These are phyloP conservation scores for Malacoraja senta DNA, from an alignment of 2,797 vertebrate genomes.

Conservation along the genomic window DNA sequence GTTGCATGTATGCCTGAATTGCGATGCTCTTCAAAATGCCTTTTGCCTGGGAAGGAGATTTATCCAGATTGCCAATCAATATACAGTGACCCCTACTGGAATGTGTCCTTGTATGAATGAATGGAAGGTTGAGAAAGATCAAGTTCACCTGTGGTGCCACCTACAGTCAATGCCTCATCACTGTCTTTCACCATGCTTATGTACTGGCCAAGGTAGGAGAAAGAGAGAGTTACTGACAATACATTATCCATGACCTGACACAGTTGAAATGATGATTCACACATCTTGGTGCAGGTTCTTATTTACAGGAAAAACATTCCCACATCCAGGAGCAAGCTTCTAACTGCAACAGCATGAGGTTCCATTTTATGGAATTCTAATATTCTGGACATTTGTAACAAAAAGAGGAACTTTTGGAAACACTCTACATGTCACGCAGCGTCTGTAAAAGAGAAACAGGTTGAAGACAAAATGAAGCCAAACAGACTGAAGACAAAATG, in stretches of 20 bases:
- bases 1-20: neutral
- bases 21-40: neutral
- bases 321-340: neutral
- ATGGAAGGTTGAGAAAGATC: neutral
- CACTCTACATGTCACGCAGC: no score
- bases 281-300: neutral
- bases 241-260: no score
- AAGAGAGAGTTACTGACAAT: no score
- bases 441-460: no score
- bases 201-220: neutral
- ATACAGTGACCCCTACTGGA: slow-evolving; percentile 27
- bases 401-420: no score
- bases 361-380: no score
- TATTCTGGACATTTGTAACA: no score
- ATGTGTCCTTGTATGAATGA: neutral
- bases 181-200: neutral
- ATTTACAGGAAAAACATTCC: neutral
- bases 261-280: no score
- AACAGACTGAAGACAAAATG: no score
- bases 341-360: no score
- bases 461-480: no score
- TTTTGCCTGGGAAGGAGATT: neutral
- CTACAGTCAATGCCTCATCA: slow-evolving; percentile 6
- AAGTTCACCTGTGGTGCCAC: slow-evolving; percentile 15
- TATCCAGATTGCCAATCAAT: neutral